phyloP scores from a whole-genome alignment of 1,140 invertebrate species.

The Tyrophagus putrescentiae region DNA sequence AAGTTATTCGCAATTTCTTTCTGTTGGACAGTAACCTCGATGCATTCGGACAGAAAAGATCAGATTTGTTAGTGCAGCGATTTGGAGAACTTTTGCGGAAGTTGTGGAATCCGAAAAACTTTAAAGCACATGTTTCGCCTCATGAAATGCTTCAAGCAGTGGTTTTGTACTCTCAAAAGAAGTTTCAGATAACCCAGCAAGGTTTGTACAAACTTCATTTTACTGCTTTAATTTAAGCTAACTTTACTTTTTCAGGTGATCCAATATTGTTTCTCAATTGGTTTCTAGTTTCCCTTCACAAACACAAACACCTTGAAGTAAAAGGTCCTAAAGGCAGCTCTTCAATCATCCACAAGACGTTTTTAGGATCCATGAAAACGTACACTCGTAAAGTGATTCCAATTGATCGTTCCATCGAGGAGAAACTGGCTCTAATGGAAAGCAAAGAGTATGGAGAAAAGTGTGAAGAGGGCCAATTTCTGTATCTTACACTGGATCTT shows the following conservation, averaged over 20 bases:
- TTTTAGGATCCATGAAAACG: conserved; percentile 86
- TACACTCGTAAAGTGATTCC: conserved; percentile 86
- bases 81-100: conserved; percentile 96
- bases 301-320: conserved; percentile 35
- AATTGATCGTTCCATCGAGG: conserved; percentile 70
- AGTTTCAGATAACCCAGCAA: conserved; percentile 96
- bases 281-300: conserved; percentile 45
- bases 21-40: conserved; percentile 82
- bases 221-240: conserved; percentile 5
- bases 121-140: conserved; percentile 97
- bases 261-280: conserved; percentile 74
- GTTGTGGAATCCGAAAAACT: conserved; percentile 97
- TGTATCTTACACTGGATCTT: conserved; percentile 90
- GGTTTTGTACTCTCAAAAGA: conserved; percentile 92
- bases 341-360: conserved; percentile 78
- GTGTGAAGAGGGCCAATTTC: conserved; percentile 67
- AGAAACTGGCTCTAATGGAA: conserved; percentile 56
- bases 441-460: conserved; percentile 64
- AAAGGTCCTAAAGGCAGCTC: conserved; percentile 42
- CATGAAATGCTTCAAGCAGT: conserved; percentile 99
- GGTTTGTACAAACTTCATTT: conserved; percentile 39
- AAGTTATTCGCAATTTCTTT: conserved; percentile 85
- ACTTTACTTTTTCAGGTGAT: conserved; percentile 51
- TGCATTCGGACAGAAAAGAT: conserved; percentile 72
- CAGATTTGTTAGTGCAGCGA: conserved; percentile 77